Evolutionary conservation across 1,140 invertebrate genomes (phyloP).

Genomic region (Lepidostoma basale): DNA sequence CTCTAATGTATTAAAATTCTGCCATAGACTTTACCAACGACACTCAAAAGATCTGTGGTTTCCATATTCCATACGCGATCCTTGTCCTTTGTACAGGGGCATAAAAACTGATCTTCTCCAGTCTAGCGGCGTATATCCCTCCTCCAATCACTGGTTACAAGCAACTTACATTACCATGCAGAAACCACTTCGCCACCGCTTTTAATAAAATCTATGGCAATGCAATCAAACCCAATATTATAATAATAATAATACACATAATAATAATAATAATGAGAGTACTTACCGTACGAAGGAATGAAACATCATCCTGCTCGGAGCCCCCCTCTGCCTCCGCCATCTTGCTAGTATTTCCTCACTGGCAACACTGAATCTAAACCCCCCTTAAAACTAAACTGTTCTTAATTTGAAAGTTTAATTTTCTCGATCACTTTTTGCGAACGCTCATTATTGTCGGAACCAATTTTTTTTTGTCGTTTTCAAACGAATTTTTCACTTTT

Average conservation of each 20-base stretch:
- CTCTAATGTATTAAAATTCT: too few species aligned
- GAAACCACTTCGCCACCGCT: too few species aligned
- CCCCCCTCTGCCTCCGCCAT: slow-evolving; percentile 92
- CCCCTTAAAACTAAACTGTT: neutral
- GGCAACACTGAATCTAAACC: slow-evolving; percentile 18
- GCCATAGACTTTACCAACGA: too few species aligned
- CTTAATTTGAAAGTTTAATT: neutral
- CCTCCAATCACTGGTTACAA: too few species aligned
- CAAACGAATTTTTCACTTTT: neutral
- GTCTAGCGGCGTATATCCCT: too few species aligned
- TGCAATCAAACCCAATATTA: too few species aligned
- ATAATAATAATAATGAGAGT: neutral
- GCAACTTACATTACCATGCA: too few species aligned
- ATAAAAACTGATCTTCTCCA: too few species aligned
- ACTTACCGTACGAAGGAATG: slow-evolving; percentile 95
- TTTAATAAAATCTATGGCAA: too few species aligned
- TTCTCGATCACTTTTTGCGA: slow-evolving; percentile 15
- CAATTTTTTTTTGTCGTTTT: neutral
- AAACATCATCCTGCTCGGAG: slow-evolving; percentile 97
- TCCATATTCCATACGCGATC: too few species aligned
- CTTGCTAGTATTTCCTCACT: slow-evolving; percentile 47
- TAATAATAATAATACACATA: neutral
- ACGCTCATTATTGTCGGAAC: neutral
- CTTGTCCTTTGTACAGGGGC: too few species aligned
- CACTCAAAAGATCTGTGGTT: too few species aligned